These are phyloP conservation scores for Pseudomyrmex concolor DNA, from an alignment of 1,140 invertebrate genomes.

Conservation along the genomic window DNA sequence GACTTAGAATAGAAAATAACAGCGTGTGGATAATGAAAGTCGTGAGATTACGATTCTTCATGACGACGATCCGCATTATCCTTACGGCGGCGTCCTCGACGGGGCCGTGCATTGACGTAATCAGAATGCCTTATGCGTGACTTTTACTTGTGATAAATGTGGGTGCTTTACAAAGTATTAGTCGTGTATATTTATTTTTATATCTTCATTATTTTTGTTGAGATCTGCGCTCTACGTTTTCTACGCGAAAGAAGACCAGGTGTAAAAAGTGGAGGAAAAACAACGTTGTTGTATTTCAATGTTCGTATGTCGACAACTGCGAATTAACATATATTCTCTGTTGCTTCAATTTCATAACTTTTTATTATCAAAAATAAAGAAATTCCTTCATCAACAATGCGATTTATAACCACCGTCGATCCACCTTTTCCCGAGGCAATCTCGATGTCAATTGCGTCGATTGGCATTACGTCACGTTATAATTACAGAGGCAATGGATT, in stretches of 20 bases:
- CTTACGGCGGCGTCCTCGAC: conserved; percentile 32
- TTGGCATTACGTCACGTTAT: conserved; percentile 31
- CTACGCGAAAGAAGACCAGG: not conserved
- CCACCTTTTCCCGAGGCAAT: not conserved
- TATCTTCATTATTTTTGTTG: not conserved
- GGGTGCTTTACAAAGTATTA: not conserved
- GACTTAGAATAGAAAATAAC: conserved; percentile 15
- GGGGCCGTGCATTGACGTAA: conserved; percentile 33
- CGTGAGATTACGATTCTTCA: conserved; percentile 7
- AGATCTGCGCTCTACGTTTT: not conserved
- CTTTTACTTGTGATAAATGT: conserved; percentile 53
- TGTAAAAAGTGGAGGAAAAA: conserved; percentile 18
- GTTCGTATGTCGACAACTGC: conserved; percentile 13
- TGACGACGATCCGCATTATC: conserved; percentile 9
- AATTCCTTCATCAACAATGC: no score
- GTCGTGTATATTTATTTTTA: conserved; percentile 26
- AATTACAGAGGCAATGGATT: conserved; percentile 42
- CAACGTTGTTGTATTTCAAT: conserved; percentile 1
- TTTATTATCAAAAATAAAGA: no score
- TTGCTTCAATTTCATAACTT: conserved; percentile 9
- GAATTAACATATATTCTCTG: conserved; percentile 6
- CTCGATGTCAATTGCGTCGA: conserved; percentile 34
- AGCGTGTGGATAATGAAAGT: conserved; percentile 38
- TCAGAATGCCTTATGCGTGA: conserved; percentile 16
- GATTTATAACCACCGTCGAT: conserved; percentile 3